Conservation (phyloP, 2,113 vertebrate genomes). For the Sceloporus tristichus region DNA sequence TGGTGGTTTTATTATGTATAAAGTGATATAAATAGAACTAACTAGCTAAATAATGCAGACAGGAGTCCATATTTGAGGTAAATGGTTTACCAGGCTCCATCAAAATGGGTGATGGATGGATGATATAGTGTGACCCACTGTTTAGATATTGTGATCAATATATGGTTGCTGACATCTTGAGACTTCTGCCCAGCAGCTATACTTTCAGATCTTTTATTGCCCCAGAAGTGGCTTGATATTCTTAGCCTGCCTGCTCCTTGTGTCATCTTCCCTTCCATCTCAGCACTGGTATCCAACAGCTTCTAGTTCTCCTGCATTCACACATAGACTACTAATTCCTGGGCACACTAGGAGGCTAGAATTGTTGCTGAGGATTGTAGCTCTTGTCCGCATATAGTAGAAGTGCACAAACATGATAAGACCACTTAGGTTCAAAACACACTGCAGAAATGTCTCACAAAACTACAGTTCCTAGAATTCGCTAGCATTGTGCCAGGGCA, state of each 20-base stretch:
- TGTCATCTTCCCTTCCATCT: not conserved
- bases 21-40: no score
- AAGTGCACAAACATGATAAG: no score
- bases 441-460: no score
- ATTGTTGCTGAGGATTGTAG: no score
- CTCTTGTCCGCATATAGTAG: no score
- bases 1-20: no score
- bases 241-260: not conserved
- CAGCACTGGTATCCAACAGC: not conserved
- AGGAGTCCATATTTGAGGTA: not conserved
- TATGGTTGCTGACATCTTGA: not conserved
- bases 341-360: no score
- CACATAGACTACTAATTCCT: not conserved
- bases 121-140: no score
- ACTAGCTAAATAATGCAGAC: not conserved
- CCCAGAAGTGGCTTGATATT: not conserved
- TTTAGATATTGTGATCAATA: not conserved
- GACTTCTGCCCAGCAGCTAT: not conserved
- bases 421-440: no score
- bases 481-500: no score
- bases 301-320: not conserved
- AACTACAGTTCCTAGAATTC: no score
- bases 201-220: not conserved
- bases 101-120: not conserved
- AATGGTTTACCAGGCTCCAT: not conserved